Percentiles rank a stretch among this genome's conserved stretches.
phyloP scores from a whole-genome alignment of 2,888 invertebrate species.

The Amiota mariae region DNA sequence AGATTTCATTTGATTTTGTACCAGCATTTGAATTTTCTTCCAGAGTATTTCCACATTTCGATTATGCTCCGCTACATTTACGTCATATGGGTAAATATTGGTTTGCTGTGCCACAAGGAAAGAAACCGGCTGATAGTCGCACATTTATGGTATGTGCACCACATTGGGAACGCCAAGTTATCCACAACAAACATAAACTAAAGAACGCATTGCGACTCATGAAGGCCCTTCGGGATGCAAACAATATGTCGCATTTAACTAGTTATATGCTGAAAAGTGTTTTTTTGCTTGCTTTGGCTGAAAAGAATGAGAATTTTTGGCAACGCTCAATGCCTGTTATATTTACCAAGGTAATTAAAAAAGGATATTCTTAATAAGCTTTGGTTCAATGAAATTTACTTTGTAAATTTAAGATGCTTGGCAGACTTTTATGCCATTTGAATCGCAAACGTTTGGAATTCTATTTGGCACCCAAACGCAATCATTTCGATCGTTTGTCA shows the following conservation, averaged over 20 bases:
- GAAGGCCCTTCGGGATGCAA: constrained; percentile 53
- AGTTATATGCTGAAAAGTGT: constrained; percentile 59
- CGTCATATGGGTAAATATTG: constrained; percentile 38
- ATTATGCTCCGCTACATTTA: background rate
- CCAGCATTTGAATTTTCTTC: constrained; percentile 54
- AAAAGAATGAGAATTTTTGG: background rate
- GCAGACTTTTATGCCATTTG: background rate
- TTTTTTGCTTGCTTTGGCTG: constrained; percentile 42
- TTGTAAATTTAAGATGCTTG: constrained; percentile 3
- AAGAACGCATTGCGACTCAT: constrained; percentile 59
- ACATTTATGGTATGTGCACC: constrained; percentile 57
- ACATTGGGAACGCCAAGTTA: constrained; percentile 48
- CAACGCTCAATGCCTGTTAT: background rate
- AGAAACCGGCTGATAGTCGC: constrained; percentile 25
- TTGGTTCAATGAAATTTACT: background rate
- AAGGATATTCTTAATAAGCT: background rate
- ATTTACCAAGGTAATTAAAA: constrained; percentile 8
- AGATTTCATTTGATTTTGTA: constrained; percentile 61
- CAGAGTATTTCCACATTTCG: constrained; percentile 38
- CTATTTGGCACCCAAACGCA: background rate
- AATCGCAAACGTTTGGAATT: background rate
- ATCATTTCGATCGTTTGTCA: background rate
- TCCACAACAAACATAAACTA: constrained; percentile 49
- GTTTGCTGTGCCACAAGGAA: constrained; percentile 56
- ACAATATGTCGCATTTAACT: constrained; percentile 45